phyloP scores from a whole-genome alignment of 2,888 invertebrate genomes.

The Steinernema hermaphroditum region DNA sequence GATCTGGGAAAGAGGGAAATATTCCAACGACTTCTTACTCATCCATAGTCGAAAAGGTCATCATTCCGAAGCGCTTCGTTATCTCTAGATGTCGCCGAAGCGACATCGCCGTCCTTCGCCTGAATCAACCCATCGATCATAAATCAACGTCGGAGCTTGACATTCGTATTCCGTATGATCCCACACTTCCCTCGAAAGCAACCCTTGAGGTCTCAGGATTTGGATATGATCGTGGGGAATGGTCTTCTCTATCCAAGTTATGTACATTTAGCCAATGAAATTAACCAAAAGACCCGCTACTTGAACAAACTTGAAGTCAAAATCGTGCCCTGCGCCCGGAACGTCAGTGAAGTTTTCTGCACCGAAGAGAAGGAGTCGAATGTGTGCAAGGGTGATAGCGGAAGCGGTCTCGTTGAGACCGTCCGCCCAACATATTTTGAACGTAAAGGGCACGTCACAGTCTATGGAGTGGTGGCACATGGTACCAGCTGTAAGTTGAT shows the following conservation, averaged over 20 bases:
- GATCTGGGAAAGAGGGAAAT: too few relatives aligned
- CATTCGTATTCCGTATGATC: too few relatives aligned
- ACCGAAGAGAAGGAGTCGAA: constrained; percentile 3
- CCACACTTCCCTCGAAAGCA: too few relatives aligned
- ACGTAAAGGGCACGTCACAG: background rate
- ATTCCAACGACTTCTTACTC: too few relatives aligned
- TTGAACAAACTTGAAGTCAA: background rate
- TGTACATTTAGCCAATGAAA: too few relatives aligned
- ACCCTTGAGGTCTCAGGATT: too few relatives aligned
- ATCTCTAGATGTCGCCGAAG: too few relatives aligned
- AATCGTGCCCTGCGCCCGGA: background rate
- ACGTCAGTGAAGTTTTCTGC: background rate
- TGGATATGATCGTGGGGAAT: constrained; percentile 73
- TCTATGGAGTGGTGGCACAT: background rate
- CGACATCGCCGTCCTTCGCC: too few relatives aligned
- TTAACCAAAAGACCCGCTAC: background rate
- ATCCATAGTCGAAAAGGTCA: too few relatives aligned
- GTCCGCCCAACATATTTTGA: background rate
- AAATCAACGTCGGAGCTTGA: too few relatives aligned
- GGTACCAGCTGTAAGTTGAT: background rate
- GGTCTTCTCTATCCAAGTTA: background rate
- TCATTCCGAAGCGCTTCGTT: too few relatives aligned
- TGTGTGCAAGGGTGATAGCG: background rate
- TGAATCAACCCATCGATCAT: constrained; percentile 1
- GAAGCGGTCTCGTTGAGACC: background rate